Conservation (phyloP, 1,140 invertebrate genomes). For the Babylonia areolata region DNA sequence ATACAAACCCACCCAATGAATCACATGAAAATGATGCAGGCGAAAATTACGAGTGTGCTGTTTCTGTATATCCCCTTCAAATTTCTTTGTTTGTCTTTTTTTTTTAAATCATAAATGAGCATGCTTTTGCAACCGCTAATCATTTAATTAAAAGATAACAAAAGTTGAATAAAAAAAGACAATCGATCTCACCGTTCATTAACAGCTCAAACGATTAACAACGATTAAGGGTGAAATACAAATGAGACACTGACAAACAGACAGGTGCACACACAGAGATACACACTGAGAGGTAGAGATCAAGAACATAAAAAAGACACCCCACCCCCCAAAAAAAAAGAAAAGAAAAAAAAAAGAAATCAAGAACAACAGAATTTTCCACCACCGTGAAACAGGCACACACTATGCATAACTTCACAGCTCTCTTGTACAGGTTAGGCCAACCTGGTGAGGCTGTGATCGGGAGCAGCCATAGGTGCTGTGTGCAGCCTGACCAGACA, state of each 20-base stretch:
- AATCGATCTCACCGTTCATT: no score
- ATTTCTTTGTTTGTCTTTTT: no score
- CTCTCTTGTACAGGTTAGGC: not conserved
- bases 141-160: not conserved
- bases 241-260: not conserved
- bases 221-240: not conserved
- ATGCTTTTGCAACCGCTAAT: no score
- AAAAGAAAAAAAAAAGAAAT: not conserved
- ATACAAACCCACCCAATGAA: no score
- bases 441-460: not conserved
- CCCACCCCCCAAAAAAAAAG: not conserved
- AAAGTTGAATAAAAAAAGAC: not conserved
- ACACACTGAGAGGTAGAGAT: not conserved
- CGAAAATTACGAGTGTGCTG: no score
- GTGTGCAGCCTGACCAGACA: constrained; percentile 63
- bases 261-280: not conserved
- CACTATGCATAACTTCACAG: no score
- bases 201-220: no score
- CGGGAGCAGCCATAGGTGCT: not conserved
- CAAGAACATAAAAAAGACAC: not conserved
- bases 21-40: no score
- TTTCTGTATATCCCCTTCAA: no score
- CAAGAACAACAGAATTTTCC: no score
- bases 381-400: no score
- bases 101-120: no score